Evolutionary conservation across 2,113 vertebrate species (phyloP), one percentile per base, ranked within the genome.

Genomic region (Pelvicachromis taeniatus): DNA sequence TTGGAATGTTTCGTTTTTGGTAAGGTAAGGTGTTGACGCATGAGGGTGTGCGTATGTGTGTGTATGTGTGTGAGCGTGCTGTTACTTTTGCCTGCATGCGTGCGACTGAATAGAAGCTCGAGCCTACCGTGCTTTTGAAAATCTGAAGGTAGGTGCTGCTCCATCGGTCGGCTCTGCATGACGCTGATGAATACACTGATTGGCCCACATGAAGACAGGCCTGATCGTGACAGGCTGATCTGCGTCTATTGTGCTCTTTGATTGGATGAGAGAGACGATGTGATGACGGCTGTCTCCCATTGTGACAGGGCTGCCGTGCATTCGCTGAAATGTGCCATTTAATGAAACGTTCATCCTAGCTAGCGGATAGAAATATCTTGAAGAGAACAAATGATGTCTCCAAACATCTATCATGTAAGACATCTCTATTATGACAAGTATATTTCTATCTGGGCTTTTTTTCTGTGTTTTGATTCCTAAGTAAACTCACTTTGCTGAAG

Each of bases 181-280:
- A 91, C 80, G 92, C 91, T 95, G 93, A 95, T 94, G 94, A 95
- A 90, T 89, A 77, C 93, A 48, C 90, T 94, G 94, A 95, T 93
- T 94, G 95, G 93, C 85, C 86, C 88, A 91, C 86, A 88, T 88
- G 81, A 90, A 84, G 85, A 90, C 75, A 77, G 86, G 84, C 80
- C 73, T 68, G 83, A 85, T 82, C 45, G 77, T 75, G 89, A 91
- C 87, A 50, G 87, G 81, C 92, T 81, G 87, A 88, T 91, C 81
- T 61, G 59, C 75, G 23, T 78, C 89, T 79, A 90, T 94, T 95
- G 92, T 93, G 90, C 78, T 87, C 58, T 90, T 80, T 93, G 95
- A 95, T 93, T 95, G 94, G 89, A 90, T 85, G 85, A 87, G 87
- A 84, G 80, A 80, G 78, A 87, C 81, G 90, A 92, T 87, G 55